Conservation (phyloP, 2,797 vertebrate species). For the Eupleurogrammus muticus region DNA sequence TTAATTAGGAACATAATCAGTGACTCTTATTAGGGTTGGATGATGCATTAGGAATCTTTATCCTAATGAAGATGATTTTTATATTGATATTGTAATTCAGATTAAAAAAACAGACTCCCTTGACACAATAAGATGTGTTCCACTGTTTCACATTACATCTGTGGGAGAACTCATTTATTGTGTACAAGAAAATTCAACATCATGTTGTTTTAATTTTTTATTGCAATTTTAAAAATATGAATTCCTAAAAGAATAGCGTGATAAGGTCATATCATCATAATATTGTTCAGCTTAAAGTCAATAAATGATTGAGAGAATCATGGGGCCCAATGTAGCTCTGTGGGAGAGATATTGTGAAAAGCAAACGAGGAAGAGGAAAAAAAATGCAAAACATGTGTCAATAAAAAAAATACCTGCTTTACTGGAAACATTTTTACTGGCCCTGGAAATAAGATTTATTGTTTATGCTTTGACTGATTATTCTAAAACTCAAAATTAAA, state of each 20-base stretch:
- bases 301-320: not conserved
- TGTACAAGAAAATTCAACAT: too few relatives aligned
- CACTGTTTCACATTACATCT: not conserved
- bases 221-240: too few relatives aligned
- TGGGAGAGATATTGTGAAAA: not conserved
- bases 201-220: too few relatives aligned
- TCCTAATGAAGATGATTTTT: not conserved
- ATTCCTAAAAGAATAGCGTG: not conserved
- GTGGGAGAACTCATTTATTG: too few relatives aligned
- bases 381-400: not conserved
- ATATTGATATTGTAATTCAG: not conserved
- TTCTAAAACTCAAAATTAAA: not conserved
- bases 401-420: not conserved
- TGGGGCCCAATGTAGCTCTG: too few relatives aligned
- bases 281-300: not conserved
- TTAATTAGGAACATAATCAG: not conserved
- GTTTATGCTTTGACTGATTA: not conserved
- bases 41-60: not conserved
- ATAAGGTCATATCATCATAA: not conserved
- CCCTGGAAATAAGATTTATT: too few relatives aligned
- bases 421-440: too few relatives aligned
- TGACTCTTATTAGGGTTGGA: not conserved
- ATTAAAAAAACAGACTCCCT: too few relatives aligned
- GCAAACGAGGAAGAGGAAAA: not conserved
- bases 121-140: not conserved